Conservation (phyloP, 2,888 invertebrate genomes). For the Hipparchia sbordonii region DNA sequence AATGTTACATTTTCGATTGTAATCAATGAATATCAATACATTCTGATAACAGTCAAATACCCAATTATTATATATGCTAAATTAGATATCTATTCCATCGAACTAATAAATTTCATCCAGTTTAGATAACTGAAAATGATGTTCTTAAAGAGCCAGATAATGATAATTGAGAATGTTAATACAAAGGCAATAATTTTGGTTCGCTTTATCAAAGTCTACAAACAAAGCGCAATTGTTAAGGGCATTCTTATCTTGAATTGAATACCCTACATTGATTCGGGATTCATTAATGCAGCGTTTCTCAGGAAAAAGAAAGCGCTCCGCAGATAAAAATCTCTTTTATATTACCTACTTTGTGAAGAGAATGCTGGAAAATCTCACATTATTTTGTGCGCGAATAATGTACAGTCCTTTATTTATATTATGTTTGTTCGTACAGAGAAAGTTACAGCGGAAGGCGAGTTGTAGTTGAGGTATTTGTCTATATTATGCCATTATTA, state of each 20-base stretch:
- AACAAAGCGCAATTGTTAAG: constrained; percentile 6
- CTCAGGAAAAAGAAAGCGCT: not conserved
- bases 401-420: not conserved
- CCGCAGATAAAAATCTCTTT: not conserved
- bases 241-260: constrained; percentile 11
- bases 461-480: too few species aligned
- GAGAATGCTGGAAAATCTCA: not conserved
- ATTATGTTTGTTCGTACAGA: too few species aligned
- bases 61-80: not conserved
- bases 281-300: constrained; percentile 3
- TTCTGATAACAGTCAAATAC: too few species aligned
- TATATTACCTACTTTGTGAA: not conserved
- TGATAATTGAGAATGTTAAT: constrained; percentile 16
- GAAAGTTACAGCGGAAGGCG: too few species aligned
- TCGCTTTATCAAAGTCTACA: constrained; percentile 12
- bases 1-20: too few species aligned
- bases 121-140: not conserved
- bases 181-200: constrained; percentile 17
- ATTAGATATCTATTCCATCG: not conserved
- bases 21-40: too few species aligned
- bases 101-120: not conserved
- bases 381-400: too few species aligned
- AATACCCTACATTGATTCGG: constrained; percentile 9
- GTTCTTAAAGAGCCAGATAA: constrained; percentile 5
- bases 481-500: too few species aligned